These are phyloP conservation scores for Drosophila kikkawai DNA, from an alignment of 1,140 invertebrate species.

Conservation along the genomic window DNA sequence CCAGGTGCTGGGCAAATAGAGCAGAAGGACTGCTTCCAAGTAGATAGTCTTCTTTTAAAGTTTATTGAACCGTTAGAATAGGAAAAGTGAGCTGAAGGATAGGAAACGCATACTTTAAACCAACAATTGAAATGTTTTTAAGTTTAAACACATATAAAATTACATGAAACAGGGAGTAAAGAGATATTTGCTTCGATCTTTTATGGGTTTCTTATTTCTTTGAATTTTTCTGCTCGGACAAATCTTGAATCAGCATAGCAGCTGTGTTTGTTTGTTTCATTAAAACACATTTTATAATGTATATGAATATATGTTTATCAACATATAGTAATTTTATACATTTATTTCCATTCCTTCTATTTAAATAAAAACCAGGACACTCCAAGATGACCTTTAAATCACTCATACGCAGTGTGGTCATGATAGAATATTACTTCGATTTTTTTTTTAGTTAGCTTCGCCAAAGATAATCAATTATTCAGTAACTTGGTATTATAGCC, in stretches of 20 bases:
- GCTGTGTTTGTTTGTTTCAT: too few relatives aligned
- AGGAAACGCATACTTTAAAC: not conserved
- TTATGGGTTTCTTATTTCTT: not conserved
- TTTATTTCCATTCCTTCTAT: not conserved
- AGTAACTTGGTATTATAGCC: not conserved
- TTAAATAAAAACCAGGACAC: too few relatives aligned
- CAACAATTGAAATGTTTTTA: not conserved
- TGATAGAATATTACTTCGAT: not conserved
- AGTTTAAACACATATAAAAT: not conserved
- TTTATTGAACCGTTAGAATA: conserved; percentile 16
- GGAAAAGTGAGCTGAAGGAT: not conserved
- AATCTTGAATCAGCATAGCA: not conserved
- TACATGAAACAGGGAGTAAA: not conserved
- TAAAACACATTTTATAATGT: too few relatives aligned
- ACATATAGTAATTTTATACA: not conserved
- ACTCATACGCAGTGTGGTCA: not conserved
- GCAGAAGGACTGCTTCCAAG: conserved; percentile 9
- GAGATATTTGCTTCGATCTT: too few relatives aligned
- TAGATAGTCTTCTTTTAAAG: conserved; percentile 13
- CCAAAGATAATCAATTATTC: not conserved
- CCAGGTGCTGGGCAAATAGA: conserved; percentile 39
- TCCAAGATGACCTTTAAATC: too few relatives aligned
- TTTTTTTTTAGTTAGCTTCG: not conserved
- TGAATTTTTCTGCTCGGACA: not conserved
- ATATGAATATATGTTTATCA: not conserved